Evolutionary conservation across 2,888 invertebrate genomes (phyloP).

Genomic region (Spodoptera exigua): DNA sequence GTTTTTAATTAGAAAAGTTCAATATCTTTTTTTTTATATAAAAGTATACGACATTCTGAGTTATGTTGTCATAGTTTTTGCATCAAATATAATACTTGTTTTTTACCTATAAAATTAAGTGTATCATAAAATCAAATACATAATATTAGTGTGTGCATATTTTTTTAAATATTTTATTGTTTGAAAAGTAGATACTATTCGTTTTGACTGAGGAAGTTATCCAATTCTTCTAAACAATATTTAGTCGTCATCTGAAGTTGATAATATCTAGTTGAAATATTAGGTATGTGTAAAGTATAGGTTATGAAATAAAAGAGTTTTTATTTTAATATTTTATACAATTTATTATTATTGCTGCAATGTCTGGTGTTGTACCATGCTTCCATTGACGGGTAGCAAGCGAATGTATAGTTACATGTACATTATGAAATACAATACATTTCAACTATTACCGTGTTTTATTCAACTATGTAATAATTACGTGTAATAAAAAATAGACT

Average conservation of each 20-base stretch:
- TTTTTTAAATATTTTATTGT: too few relatives aligned
- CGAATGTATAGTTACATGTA: slow-evolving; percentile 43
- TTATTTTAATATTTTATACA: slow-evolving; percentile 70
- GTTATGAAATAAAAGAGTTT: slow-evolving; percentile 62
- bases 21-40: too few relatives aligned
- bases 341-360: slow-evolving; percentile 63
- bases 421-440: slow-evolving; percentile 56
- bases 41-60: too few relatives aligned
- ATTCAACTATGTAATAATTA: slow-evolving; percentile 30
- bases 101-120: too few relatives aligned
- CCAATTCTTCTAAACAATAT: background rate
- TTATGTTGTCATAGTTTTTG: too few relatives aligned
- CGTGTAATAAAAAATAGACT: slow-evolving; percentile 33
- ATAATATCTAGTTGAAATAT: slow-evolving; percentile 20
- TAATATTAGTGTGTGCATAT: too few relatives aligned
- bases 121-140: too few relatives aligned
- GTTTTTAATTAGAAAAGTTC: too few relatives aligned
- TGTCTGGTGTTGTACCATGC: slow-evolving; percentile 56
- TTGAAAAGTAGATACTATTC: too few relatives aligned
- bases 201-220: too few relatives aligned
- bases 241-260: slow-evolving; percentile 18
- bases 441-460: slow-evolving; percentile 47
- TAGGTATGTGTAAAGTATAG: slow-evolving; percentile 48
- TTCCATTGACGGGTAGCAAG: slow-evolving; percentile 54
- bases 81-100: too few relatives aligned